Base-by-base conservation (phyloP, 2,888 invertebrate species). In the Acholoe squamosa region DNA sequence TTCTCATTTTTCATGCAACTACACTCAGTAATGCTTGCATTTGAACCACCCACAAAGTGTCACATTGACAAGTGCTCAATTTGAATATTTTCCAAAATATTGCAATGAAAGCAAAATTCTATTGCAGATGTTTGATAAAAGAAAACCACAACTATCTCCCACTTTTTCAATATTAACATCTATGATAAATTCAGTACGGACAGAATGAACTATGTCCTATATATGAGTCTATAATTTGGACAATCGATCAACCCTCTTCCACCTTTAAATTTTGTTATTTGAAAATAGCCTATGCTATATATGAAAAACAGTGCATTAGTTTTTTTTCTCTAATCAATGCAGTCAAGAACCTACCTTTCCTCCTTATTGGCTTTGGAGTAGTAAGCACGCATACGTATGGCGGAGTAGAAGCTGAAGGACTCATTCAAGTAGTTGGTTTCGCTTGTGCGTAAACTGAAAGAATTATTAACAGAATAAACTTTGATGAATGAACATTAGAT, bases 371-470 rank as follows among this genome's bases (percentile, higher is more conserved):
- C 98, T 94, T 98, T 97, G 90, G 98, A 98, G 96, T 99, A 99
- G 96, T 99, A 99, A 31, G 98, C 98, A 94, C 99, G 97, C 92
- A 98, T 98, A 93, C 99, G 97, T 94, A 99, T 99, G 25, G 99
- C 99, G 89, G 98, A 98, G 97, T 99, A 99, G 96, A 99, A 99
- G 91, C 98, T 98, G 96, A 98, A 99, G 89, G 99, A 98, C 96
- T 99, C 99, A 96, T 98, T 98, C 94, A 99, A 96, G 96, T 99
- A 99, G 96, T 98, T 98, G 61, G 98, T 98, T 96, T 99, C 99
- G 96, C 99, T 99, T 92, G 99, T 99, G 95, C 99, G 97, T 94
- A 99, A 97, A 96, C 98, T 98, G 96, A 76, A 97, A 96, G 1
- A 90, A 89, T 89, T 0, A 76, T 0, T n/a, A 3, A 61, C 61